phyloP scores from a whole-genome alignment of 1,140 invertebrate genomes.

The Bombus confusus region DNA sequence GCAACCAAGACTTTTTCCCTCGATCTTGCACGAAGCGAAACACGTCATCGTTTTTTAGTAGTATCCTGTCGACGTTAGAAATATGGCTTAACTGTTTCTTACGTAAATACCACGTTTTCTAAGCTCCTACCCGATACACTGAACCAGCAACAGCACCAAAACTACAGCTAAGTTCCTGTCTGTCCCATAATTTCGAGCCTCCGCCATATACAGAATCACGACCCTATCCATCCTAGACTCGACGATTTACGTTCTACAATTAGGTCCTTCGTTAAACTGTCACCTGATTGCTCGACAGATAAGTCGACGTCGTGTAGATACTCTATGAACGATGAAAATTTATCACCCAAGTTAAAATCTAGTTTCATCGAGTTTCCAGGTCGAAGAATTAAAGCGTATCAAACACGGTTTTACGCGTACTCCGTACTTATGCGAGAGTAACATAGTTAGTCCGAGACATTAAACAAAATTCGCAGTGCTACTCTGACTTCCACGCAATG shows the following conservation, averaged over 20 bases:
- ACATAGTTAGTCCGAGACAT: background rate
- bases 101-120: background rate
- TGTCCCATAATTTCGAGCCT: background rate
- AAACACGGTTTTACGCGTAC: too few species aligned
- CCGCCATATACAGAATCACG: background rate
- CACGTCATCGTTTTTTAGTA: slow-evolving; percentile 13
- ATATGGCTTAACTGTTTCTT: background rate
- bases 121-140: background rate
- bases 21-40: background rate
- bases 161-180: background rate
- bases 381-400: background rate
- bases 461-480: slow-evolving; percentile 1
- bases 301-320: slow-evolving; percentile 8
- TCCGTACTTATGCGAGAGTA: background rate
- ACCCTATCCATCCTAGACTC: slow-evolving; percentile 11
- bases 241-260: slow-evolving; percentile 44
- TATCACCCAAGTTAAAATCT: slow-evolving; percentile 39
- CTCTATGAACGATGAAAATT: slow-evolving; percentile 36
- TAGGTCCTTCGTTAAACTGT: slow-evolving; percentile 54
- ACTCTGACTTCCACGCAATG: background rate
- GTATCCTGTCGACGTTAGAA: slow-evolving; percentile 1
- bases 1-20: slow-evolving; percentile 1
- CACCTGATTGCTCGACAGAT: slow-evolving; percentile 46
- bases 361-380: slow-evolving; percentile 19
- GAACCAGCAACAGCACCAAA: slow-evolving; percentile 16